Base-by-base conservation (phyloP, 2,113 vertebrate species). In the Atlantisia rogersi region DNA sequence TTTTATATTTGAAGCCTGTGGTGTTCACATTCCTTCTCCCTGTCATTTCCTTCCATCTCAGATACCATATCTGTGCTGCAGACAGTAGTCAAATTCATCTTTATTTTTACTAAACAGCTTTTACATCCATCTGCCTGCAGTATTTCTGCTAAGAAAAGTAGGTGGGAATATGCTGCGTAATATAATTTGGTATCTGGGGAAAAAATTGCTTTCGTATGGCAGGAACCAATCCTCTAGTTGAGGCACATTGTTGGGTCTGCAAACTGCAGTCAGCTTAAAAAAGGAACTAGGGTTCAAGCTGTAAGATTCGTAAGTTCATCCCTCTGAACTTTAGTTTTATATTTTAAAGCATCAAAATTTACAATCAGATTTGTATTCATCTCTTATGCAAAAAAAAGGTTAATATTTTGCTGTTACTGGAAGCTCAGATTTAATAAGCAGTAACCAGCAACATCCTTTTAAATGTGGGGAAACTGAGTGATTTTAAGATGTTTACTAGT, bases 401-500 rank as follows among this genome's bases (percentile, higher is more conserved):
- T 11, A 48, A 22, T 64, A 83, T 52, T 83, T 95, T 95, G 88
- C 96, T 93, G 95, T 96, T 94, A 82, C 92, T 86, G 94, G 95
- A 94, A 95, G 71, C 88, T 86, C 88, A 21, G 86, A 90, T 94
- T 93, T 96, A 92, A 85, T 78, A 83, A 94, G 91, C 97, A 97
- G 92, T 97, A 97, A 97, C 69, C 94, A 98, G 98, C 98, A 98
- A 98, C 98, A 98, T 95, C 78, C 97, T 97, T 97, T 88, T 95
- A 95, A 94, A 83, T 95, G 97, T 88, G 96, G 95, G 90, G 69
- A 94, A 95, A 67, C 29, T 15, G 94, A 97, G 95, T 95, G 97
- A 94, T 98, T 97, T 97, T 84, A 97, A 97, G 93, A 97, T 97
- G 97, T 97, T 98, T 97, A 97, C 97, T 97, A 93, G 98, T 98